These are phyloP conservation scores for Homarus americanus DNA, from an alignment of 1,140 invertebrate species.

Conservation along the genomic window DNA sequence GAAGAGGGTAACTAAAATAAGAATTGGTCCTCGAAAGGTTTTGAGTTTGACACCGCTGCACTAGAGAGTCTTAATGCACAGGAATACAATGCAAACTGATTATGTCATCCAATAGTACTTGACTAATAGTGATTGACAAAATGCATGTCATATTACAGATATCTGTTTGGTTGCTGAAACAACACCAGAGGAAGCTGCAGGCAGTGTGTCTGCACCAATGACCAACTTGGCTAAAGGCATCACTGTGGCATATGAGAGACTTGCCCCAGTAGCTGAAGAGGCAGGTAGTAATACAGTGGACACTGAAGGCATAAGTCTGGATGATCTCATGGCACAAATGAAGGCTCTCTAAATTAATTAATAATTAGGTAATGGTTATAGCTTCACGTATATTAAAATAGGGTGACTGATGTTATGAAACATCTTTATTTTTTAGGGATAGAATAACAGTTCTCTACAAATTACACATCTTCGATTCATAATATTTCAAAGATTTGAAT, in stretches of 20 bases:
- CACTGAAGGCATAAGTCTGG: conserved; percentile 8
- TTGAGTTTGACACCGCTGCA: no score
- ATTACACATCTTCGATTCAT: no score
- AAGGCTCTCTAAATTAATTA: conserved; percentile 26
- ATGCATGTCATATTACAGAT: conserved; percentile 10
- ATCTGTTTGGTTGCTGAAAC: conserved; percentile 40
- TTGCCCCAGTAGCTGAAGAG: conserved; percentile 2
- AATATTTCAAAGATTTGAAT: background rate
- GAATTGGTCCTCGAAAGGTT: no score
- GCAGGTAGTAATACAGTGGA: no score
- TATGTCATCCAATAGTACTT: no score
- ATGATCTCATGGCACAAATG: conserved; percentile 57
- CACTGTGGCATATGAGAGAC: conserved; percentile 42
- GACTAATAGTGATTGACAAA: background rate
- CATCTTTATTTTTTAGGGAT: background rate
- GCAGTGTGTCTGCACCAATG: background rate
- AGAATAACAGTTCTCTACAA: background rate
- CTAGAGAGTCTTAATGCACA: no score
- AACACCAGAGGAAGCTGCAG: conserved; percentile 11
- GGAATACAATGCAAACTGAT: no score
- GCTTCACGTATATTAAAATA: background rate
- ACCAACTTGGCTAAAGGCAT: conserved; percentile 29
- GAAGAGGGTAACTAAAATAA: no score
- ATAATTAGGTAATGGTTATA: background rate
- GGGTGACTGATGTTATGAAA: background rate